Percentiles rank a stretch among this genome's conserved stretches.
These are phyloP conservation scores for Xylota segnis DNA, from an alignment of 2,888 invertebrate genomes.

Conservation along the genomic window DNA sequence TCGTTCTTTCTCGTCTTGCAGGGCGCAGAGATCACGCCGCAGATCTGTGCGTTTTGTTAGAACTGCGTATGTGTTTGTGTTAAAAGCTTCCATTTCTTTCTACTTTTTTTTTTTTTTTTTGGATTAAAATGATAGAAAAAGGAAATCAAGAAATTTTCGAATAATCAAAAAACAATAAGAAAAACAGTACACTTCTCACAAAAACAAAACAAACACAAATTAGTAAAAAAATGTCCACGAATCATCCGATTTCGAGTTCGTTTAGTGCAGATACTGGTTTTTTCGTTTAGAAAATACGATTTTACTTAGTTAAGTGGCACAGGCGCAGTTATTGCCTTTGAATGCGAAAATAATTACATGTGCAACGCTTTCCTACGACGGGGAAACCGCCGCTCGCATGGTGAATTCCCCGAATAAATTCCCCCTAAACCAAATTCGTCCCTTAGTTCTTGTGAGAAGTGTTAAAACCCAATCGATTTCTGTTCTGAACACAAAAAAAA, in stretches of 20 bases:
- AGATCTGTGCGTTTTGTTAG: constrained; percentile 70
- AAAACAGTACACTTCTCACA: constrained; percentile 60
- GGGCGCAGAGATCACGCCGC: constrained; percentile 62
- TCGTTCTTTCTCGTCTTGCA: constrained; percentile 69
- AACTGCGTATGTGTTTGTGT: constrained; percentile 69
- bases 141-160: constrained; percentile 51
- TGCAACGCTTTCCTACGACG: no score
- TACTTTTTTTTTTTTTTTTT: constrained; percentile 30
- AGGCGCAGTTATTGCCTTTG: no score
- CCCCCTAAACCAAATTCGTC: background rate
- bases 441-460: constrained; percentile 66
- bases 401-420: background rate
- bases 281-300: no score
- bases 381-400: background rate
- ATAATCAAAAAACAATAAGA: constrained; percentile 45
- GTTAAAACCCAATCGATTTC: constrained; percentile 61
- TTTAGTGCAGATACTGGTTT: no score
- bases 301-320: no score
- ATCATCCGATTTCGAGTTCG: no score
- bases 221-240: no score
- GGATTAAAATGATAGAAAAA: constrained; percentile 61
- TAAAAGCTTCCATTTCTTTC: constrained; percentile 65
- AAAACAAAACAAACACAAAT: constrained; percentile 6
- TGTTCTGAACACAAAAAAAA: constrained; percentile 24
- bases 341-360: no score